Percentiles rank a stretch among this genome's conserved stretches.
These are phyloP conservation scores for Helleia helle DNA, from an alignment of 2,888 invertebrate genomes.

Conservation along the genomic window DNA sequence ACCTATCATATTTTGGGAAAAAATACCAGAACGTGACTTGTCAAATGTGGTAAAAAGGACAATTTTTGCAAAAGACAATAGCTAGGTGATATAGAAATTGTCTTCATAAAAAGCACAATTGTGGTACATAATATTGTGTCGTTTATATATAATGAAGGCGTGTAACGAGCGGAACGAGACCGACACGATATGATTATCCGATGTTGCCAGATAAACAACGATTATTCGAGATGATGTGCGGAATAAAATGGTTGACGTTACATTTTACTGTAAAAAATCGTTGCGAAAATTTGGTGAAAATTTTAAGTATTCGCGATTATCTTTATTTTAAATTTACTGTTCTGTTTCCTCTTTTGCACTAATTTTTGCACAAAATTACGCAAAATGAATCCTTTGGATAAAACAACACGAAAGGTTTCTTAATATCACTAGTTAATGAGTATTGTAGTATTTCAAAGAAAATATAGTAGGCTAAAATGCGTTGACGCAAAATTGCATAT, in stretches of 20 bases:
- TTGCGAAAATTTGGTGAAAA: not conserved
- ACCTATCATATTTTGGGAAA: too few species aligned
- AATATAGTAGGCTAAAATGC: too few species aligned
- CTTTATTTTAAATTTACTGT: too few species aligned
- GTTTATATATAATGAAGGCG: constrained; percentile 23
- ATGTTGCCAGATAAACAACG: constrained; percentile 20
- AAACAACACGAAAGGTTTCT: too few species aligned
- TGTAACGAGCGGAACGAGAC: constrained; percentile 26
- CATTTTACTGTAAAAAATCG: constrained; percentile 12
- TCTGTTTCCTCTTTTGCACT: too few species aligned
- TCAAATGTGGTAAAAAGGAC: not conserved
- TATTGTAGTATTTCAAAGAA: too few species aligned
- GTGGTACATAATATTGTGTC: constrained; percentile 8
- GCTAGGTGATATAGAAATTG: constrained; percentile 3
- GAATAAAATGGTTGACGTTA: constrained; percentile 9
- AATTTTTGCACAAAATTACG: too few species aligned
- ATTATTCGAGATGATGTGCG: constrained; percentile 23
- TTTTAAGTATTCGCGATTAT: not conserved
- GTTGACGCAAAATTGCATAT: too few species aligned
- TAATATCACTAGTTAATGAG: too few species aligned
- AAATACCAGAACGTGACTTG: not conserved
- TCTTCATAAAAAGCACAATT: constrained; percentile 9
- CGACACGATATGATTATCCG: constrained; percentile 15
- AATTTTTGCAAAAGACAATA: constrained; percentile 3
- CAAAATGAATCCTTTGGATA: too few species aligned